Base-by-base conservation (phyloP, 2,888 invertebrate species). In the Pristionchus mayeri region DNA sequence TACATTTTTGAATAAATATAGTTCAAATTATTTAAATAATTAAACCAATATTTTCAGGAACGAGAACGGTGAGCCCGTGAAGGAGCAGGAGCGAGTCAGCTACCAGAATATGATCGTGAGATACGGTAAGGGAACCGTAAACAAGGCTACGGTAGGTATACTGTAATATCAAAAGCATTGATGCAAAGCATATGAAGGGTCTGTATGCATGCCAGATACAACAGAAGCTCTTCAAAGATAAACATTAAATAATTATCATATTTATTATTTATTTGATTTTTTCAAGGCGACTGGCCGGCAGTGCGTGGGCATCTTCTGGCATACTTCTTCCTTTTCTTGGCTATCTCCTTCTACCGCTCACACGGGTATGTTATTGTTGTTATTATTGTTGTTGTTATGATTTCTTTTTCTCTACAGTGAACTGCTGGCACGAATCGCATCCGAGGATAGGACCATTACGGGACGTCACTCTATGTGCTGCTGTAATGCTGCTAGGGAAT, bases 31-130 rank as follows among this genome's bases (percentile, higher is more conserved):
- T n/a, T n/a, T n/a, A n/a, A n/a, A n/a, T n/a, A n/a, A n/a, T n/a
- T n/a, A n/a, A n/a, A n/a, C n/a, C n/a, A n/a, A 16, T 63, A 18
- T 67, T n/a, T 71, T 4, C 71, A 71, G 71, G n/a, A 11, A n/a
- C n/a, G 71, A n/a, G 40, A 21, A 24, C 40, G 71, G 71, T 3
- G 71, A 71, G 9, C 71, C 71, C 6, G n/a, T n/a, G 18, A 40
- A 24, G 24, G 40, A 71, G 11, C 71, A 71, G 44, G 71, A 71
- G 40, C 37, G 71, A 1, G 71, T 71, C 71, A 71, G 71, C 40
- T 71, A 71, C 71, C n/a, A 71, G 71, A 71, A 71, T 16, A 71
- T 71, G 71, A 11, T 71, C 40, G 40, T 71, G 37, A 21, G 71
- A 71, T 71, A 71, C 40, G 71, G 71, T 71, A 30, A 44, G 67